These are phyloP conservation scores for Ageneiosus marmoratus DNA, from an alignment of 2,113 vertebrate species.

Conservation along the genomic window DNA sequence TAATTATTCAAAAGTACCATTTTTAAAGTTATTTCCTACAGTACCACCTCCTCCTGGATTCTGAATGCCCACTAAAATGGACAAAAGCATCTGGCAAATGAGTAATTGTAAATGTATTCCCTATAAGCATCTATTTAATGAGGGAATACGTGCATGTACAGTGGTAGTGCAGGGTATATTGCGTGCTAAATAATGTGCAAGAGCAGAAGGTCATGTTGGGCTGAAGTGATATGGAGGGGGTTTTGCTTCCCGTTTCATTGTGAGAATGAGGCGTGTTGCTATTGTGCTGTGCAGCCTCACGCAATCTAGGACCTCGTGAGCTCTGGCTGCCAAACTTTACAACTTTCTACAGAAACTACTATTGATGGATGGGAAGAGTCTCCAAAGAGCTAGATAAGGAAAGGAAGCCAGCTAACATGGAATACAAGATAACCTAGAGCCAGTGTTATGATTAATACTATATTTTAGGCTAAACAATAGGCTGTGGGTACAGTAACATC, in stretches of 20 bases:
- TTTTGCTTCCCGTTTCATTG: constrained; percentile 42
- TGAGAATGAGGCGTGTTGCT: constrained; percentile 26
- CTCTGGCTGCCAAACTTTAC: constrained; percentile 29
- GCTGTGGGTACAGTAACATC: neutral
- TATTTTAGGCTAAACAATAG: neutral
- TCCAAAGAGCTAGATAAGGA: constrained; percentile 20
- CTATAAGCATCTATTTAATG: neutral
- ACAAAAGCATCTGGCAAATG: neutral
- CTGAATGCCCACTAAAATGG: neutral
- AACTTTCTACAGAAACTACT: neutral
- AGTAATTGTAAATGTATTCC: neutral
- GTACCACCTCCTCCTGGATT: neutral
- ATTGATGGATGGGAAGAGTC: constrained; percentile 11
- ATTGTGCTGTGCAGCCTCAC: constrained; percentile 25
- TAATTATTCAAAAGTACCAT: neutral
- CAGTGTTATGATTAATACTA: neutral
- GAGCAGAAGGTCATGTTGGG: constrained; percentile 38
- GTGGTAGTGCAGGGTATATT: constrained; percentile 29
- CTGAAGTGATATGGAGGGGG: constrained; percentile 28
- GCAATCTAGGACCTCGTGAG: constrained; percentile 7
- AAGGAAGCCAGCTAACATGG: neutral
- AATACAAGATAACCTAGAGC: neutral
- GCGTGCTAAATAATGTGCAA: constrained; percentile 32
- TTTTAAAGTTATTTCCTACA: neutral
- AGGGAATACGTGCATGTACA: neutral